Conservation (phyloP, 1,140 invertebrate genomes). For the Sarcophaga peregrina region DNA sequence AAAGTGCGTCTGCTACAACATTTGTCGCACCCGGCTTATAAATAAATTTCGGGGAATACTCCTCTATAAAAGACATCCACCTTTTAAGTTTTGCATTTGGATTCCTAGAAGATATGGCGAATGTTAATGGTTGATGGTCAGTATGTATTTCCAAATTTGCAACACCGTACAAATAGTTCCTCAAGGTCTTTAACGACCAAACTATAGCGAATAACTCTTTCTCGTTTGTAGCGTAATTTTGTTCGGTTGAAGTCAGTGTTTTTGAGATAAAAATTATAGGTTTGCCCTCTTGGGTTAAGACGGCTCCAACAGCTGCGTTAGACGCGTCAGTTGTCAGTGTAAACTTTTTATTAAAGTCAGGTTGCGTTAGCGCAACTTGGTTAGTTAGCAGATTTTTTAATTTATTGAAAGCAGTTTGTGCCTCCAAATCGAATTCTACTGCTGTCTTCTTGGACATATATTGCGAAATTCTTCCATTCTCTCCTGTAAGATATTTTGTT, state of each 20-base stretch:
- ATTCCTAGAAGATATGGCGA: constrained; percentile 62
- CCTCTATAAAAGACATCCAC: too few relatives aligned
- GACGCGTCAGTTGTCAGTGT: constrained; percentile 55
- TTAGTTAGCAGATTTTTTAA: constrained; percentile 62
- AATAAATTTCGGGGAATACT: constrained; percentile 61
- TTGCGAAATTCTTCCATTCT: constrained; percentile 47
- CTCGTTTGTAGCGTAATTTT: constrained; percentile 52
- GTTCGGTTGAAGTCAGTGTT: constrained; percentile 61
- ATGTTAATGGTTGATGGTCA: constrained; percentile 65
- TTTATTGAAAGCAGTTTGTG: constrained; percentile 59
- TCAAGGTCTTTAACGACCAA: constrained; percentile 63
- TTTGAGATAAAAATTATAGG: constrained; percentile 48
- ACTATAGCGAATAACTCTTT: constrained; percentile 63
- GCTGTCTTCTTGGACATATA: constrained; percentile 34
- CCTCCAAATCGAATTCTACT: constrained; percentile 26
- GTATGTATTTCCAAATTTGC: constrained; percentile 51
- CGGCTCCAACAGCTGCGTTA: constrained; percentile 53
- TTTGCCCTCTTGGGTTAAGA: constrained; percentile 56
- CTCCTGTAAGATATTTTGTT: constrained; percentile 46
- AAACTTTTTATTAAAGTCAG: constrained; percentile 55
- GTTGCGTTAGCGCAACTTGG: constrained; percentile 58
- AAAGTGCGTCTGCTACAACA: constrained; percentile 44
- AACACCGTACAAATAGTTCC: constrained; percentile 54
- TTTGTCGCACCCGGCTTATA: constrained; percentile 49
- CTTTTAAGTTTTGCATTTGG: constrained; percentile 51